phyloP scores from a whole-genome alignment of 2,113 vertebrate species.

The Campylomormyrus numenius region DNA sequence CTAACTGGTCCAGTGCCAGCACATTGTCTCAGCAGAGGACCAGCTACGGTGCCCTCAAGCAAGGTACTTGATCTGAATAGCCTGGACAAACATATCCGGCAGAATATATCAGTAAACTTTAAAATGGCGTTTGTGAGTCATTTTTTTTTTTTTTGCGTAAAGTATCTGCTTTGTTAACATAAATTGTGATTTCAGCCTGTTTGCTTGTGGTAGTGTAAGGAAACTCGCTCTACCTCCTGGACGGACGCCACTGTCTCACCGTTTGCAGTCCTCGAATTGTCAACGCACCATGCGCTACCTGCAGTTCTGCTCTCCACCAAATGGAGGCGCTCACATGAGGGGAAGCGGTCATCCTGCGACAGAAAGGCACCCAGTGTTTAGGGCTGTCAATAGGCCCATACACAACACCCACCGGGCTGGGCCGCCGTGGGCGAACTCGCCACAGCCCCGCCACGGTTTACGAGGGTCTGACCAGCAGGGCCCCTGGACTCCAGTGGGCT shows the following conservation, averaged over 20 bases:
- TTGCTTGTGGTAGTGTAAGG: neutral
- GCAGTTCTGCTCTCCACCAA: neutral
- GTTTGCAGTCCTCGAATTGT: neutral
- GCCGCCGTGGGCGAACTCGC: slow-evolving; percentile 25
- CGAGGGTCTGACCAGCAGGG: neutral
- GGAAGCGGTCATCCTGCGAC: slow-evolving; percentile 44
- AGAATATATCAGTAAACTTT: neutral
- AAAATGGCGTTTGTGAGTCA: neutral
- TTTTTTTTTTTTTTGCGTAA: neutral
- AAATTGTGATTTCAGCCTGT: neutral
- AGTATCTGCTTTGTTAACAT: neutral
- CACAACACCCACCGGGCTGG: slow-evolving; percentile 32
- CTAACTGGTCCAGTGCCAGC: neutral
- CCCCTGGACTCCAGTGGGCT: neutral
- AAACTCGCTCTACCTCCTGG: neutral
- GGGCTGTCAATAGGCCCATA: slow-evolving; percentile 36
- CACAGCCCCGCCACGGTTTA: slow-evolving; percentile 27
- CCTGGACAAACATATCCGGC: neutral
- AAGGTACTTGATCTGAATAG: neutral
- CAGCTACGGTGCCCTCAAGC: neutral
- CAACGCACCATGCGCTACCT: neutral
- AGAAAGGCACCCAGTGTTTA: slow-evolving; percentile 46
- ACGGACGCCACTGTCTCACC: neutral
- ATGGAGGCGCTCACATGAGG: slow-evolving; percentile 47
- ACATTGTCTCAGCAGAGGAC: neutral